Evolutionary conservation across 1,140 invertebrate species (phyloP).

Genomic region (Ostrea edulis): DNA sequence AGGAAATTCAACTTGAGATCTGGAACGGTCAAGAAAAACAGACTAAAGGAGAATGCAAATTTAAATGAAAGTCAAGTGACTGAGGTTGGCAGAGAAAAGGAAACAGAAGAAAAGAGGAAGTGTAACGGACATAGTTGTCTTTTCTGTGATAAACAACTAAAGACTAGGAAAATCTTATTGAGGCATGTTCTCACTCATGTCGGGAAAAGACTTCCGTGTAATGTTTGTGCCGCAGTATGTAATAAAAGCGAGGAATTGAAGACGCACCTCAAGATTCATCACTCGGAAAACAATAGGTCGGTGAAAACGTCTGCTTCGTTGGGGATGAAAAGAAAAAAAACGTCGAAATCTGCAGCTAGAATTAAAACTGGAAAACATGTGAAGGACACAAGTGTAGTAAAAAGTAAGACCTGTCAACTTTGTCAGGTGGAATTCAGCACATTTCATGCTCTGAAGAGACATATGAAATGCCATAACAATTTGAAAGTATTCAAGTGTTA

Average conservation of each 20-base stretch:
- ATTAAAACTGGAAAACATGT: background rate
- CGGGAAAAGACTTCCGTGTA: background rate
- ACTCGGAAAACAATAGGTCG: no score
- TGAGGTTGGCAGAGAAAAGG: background rate
- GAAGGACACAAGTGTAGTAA: background rate
- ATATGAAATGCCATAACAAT: constrained; percentile 21
- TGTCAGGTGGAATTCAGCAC: constrained; percentile 1
- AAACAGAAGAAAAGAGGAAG: background rate
- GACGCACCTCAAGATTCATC: background rate
- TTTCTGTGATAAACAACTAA: background rate
- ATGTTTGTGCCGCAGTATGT: background rate
- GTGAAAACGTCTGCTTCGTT: background rate
- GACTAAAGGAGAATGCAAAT: background rate
- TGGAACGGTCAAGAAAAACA: background rate
- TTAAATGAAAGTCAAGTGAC: background rate
- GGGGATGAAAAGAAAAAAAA: background rate
- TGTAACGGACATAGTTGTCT: background rate
- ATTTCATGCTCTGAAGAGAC: background rate
- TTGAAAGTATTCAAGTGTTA: constrained; percentile 32
- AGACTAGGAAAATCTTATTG: background rate
- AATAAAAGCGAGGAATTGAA: background rate
- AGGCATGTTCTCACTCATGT: background rate
- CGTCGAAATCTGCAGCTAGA: background rate
- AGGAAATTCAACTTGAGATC: background rate
- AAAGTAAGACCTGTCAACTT: background rate